phyloP scores from a whole-genome alignment of 2,113 vertebrate species.

The Fregata magnificens region DNA sequence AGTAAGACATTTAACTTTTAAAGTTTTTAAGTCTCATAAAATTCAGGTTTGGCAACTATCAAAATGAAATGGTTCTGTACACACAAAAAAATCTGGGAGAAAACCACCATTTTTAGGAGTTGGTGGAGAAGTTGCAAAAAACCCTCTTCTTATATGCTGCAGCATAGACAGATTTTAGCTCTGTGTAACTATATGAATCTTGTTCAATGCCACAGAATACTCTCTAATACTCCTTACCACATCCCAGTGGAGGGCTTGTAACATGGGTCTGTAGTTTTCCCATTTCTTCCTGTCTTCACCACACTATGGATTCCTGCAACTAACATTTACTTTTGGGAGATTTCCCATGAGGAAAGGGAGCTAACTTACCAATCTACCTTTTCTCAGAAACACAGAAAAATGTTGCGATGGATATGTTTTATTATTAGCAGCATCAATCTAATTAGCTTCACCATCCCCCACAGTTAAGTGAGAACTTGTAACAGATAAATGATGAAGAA shows the following conservation, averaged over 20 bases:
- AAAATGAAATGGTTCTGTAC: not conserved
- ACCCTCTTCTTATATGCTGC: not conserved
- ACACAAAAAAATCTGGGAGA: not conserved
- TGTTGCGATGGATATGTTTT: not conserved
- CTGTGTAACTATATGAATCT: not conserved
- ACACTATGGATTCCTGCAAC: not conserved
- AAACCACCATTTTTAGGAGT: not conserved
- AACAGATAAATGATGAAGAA: conserved; percentile 22
- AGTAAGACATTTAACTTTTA: not conserved
- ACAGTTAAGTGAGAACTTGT: not conserved
- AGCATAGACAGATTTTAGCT: not conserved
- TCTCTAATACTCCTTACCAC: not conserved
- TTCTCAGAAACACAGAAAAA: not conserved
- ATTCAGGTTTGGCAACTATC: not conserved
- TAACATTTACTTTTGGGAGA: not conserved
- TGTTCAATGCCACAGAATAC: not conserved
- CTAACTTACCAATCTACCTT: not conserved
- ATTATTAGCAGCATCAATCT: not conserved
- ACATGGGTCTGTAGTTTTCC: not conserved
- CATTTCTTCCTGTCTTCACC: not conserved
- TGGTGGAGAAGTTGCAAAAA: not conserved
- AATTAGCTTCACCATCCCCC: conserved; percentile 9
- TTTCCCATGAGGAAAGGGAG: not conserved
- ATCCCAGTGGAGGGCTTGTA: not conserved
- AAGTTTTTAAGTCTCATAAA: not conserved